Conservation (phyloP, 2,797 vertebrate genomes). For the Corythornis leucogaster region DNA sequence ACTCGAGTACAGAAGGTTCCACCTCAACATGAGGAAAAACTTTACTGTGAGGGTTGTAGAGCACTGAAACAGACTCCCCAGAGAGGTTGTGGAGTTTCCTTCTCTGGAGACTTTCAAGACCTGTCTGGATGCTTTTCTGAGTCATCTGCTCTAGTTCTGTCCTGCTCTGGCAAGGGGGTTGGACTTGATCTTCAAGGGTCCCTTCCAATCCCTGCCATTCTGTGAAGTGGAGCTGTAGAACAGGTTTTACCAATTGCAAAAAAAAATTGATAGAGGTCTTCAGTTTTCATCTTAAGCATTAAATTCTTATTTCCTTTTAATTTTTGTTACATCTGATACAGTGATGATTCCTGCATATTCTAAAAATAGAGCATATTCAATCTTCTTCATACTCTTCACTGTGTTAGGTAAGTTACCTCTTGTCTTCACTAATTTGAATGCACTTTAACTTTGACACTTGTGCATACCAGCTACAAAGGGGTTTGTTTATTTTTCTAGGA, state of each 20-base stretch:
- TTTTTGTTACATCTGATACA: slow-evolving; percentile 60
- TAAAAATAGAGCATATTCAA: slow-evolving; percentile 85
- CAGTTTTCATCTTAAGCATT: neutral
- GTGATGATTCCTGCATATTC: slow-evolving; percentile 96
- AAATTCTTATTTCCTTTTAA: neutral
- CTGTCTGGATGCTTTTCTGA: too few species aligned
- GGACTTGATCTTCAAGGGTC: too few species aligned
- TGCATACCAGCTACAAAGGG: neutral
- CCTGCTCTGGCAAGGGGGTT: too few species aligned
- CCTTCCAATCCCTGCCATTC: too few species aligned
- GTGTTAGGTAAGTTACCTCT: slow-evolving; percentile 86
- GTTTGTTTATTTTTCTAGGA: neutral
- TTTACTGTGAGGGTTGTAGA: too few species aligned
- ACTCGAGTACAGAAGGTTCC: too few species aligned
- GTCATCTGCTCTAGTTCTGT: too few species aligned
- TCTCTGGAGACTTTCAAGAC: too few species aligned
- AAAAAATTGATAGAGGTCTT: neutral
- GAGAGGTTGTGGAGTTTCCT: too few species aligned
- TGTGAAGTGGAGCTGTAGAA: neutral
- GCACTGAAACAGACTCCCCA: too few species aligned
- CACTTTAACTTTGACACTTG: neutral
- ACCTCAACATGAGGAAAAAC: too few species aligned
- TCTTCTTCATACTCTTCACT: slow-evolving; percentile 94
- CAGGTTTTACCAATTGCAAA: neutral
- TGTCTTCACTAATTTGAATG: neutral